phyloP scores from a whole-genome alignment of 2,888 invertebrate genomes.

The Diadromus collaris region DNA sequence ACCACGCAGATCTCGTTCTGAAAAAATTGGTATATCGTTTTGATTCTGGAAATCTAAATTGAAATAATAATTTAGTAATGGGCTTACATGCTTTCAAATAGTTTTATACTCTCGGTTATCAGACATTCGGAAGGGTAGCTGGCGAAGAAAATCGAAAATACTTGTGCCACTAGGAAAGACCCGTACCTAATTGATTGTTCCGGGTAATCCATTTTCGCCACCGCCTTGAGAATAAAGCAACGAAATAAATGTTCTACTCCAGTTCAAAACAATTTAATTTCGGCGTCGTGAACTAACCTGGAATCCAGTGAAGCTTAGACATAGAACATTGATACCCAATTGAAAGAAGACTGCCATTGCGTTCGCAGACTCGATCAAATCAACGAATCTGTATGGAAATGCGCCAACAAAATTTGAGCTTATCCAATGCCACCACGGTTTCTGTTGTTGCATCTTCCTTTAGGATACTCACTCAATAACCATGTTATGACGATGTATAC shows the following conservation, averaged over 20 bases:
- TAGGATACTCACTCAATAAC: slow-evolving; percentile 54
- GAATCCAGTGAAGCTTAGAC: slow-evolving; percentile 69
- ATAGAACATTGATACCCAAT: slow-evolving; percentile 67
- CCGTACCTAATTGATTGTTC: slow-evolving; percentile 64
- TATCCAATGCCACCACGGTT: not conserved
- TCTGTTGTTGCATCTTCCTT: not conserved
- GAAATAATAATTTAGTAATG: not conserved
- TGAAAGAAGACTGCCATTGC: slow-evolving; percentile 67
- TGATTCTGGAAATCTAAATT: not conserved
- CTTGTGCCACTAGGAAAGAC: slow-evolving; percentile 64
- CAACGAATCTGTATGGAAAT: slow-evolving; percentile 62
- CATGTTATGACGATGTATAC: slow-evolving; percentile 62
- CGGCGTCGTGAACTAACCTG: slow-evolving; percentile 63
- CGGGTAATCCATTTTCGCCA: slow-evolving; percentile 50
- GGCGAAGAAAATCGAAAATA: slow-evolving; percentile 62
- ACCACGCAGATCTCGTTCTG: slow-evolving; percentile 66
- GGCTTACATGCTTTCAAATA: slow-evolving; percentile 66
- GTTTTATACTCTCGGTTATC: slow-evolving; percentile 62
- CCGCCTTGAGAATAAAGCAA: slow-evolving; percentile 53
- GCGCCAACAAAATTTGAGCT: not conserved
- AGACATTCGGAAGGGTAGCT: slow-evolving; percentile 70
- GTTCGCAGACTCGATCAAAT: slow-evolving; percentile 64
- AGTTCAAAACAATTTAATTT: not conserved
- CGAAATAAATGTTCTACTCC: not conserved
- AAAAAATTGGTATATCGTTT: slow-evolving; percentile 20